Evolutionary conservation across 2,797 vertebrate species (phyloP).

Genomic region (Oryzias dopingdopingensis): DNA sequence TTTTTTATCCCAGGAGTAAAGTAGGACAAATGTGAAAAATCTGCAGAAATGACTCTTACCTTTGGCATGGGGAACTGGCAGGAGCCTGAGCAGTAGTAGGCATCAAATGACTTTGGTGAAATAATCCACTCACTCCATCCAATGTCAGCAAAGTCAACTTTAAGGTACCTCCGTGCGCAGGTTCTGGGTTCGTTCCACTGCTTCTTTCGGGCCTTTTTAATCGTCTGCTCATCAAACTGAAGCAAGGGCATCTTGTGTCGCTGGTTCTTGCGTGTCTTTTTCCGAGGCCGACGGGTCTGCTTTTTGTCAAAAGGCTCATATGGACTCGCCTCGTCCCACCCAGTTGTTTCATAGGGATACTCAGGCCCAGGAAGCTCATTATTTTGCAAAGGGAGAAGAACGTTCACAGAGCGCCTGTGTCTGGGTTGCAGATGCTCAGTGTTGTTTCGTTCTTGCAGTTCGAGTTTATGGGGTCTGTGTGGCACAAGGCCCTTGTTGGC

Average conservation of each 20-base stretch:
- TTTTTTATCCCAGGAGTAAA: too few species aligned
- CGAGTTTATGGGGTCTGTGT: conserved; percentile 53
- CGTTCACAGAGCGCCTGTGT: conserved; percentile 76
- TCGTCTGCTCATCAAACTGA: conserved; percentile 92
- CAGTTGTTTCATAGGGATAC: conserved; percentile 80
- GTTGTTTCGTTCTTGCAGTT: conserved; percentile 52
- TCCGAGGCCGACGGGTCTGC: conserved; percentile 80
- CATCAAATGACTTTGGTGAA: conserved; percentile 95
- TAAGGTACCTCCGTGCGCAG: conserved; percentile 90
- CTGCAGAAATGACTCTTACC: conserved; percentile 70
- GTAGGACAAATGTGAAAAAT: background rate
- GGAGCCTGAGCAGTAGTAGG: conserved; percentile 94
- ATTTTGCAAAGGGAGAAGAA: conserved; percentile 87
- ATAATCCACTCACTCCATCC: conserved; percentile 99
- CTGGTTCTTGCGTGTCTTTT: conserved; percentile 85
- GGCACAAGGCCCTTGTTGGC: conserved; percentile 38
- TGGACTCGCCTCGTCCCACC: conserved; percentile 82
- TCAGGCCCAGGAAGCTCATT: conserved; percentile 92
- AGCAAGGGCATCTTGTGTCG: conserved; percentile 86
- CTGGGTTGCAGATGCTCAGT: conserved; percentile 54
- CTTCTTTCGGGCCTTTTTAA: conserved; percentile 92
- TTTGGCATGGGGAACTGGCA: conserved; percentile 98
- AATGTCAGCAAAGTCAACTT: conserved; percentile 97
- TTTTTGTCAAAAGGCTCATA: conserved; percentile 83
- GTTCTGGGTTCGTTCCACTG: conserved; percentile 91